A percentile compares a stretch with the other conserved stretches of the same genome.
These are phyloP conservation scores for Anhinga anhinga DNA, from an alignment of 2,113 vertebrate genomes.

Conservation along the genomic window DNA sequence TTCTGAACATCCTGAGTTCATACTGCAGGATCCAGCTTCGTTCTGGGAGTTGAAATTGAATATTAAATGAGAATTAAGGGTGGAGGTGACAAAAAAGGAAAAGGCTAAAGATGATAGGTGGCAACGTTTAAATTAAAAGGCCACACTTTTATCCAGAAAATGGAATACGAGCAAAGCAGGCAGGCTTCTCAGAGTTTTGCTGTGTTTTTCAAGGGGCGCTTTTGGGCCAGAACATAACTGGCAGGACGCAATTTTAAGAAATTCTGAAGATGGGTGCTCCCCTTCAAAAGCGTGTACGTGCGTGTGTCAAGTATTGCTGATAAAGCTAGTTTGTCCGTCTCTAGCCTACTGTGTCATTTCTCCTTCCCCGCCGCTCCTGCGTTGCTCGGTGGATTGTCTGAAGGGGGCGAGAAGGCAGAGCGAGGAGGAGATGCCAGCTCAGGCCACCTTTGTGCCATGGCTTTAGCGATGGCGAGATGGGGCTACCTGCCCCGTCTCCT, in stretches of 20 bases:
- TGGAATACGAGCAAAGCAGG: background rate
- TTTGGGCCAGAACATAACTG: background rate
- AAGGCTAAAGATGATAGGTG: background rate
- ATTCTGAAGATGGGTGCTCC: background rate
- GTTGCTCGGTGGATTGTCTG: fast-evolving
- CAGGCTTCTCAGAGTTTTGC: background rate
- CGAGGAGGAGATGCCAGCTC: background rate
- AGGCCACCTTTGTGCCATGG: background rate
- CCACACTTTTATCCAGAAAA: background rate
- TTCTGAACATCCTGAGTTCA: background rate
- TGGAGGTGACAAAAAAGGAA: background rate
- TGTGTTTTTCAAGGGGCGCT: background rate
- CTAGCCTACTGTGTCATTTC: fast-evolving
- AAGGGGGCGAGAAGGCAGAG: background rate
- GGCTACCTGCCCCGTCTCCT: background rate
- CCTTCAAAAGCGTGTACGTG: background rate
- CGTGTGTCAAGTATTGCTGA: background rate
- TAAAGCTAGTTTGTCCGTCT: background rate
- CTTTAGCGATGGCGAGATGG: fast-evolving
- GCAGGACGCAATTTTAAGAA: background rate
- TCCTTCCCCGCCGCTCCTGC: background rate
- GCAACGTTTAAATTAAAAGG: background rate
- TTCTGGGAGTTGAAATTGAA: background rate
- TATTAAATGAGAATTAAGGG: background rate
- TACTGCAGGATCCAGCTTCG: background rate